Percentiles rank a stretch among this genome's conserved stretches.
Conservation (phyloP, 1,140 invertebrate species). For the Laupala kohalensis region DNA sequence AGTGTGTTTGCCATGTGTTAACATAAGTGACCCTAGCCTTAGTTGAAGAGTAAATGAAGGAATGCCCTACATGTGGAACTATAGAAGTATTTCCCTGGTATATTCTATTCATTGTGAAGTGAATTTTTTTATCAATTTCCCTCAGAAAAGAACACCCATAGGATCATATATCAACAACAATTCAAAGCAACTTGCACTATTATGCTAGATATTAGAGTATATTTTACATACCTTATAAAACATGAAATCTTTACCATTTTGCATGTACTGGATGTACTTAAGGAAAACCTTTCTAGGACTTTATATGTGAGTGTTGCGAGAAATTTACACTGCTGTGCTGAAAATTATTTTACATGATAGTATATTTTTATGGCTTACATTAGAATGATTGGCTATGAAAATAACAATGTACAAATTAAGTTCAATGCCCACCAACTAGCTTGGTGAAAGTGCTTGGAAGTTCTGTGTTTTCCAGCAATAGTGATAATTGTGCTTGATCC, state of each 20-base stretch:
- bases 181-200: not conserved
- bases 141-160: not conserved
- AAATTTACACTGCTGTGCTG: conserved; percentile 10
- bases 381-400: conserved; percentile 2
- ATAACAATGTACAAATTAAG: not conserved
- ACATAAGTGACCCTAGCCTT: conserved; percentile 4
- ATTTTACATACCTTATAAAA: conserved; percentile 13
- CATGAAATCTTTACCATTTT: conserved; percentile 8
- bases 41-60: conserved; percentile 6
- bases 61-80: not conserved
- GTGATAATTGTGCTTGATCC: not conserved
- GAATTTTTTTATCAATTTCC: not conserved
- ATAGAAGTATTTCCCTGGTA: not conserved
- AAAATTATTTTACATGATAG: conserved; percentile 11
- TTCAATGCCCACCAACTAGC: not conserved
- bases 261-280: conserved; percentile 14
- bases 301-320: conserved; percentile 11
- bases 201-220: conserved; percentile 7
- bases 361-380: conserved; percentile 11
- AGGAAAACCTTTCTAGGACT: conserved; percentile 7
- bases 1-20: conserved; percentile 10
- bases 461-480: not conserved
- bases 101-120: conserved; percentile 2
- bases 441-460: not conserved
- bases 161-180: not conserved